A percentile compares a stretch with the other conserved stretches of the same genome.
These are phyloP conservation scores for Actenoides hombroni DNA, from an alignment of 2,113 vertebrate species.

Conservation along the genomic window DNA sequence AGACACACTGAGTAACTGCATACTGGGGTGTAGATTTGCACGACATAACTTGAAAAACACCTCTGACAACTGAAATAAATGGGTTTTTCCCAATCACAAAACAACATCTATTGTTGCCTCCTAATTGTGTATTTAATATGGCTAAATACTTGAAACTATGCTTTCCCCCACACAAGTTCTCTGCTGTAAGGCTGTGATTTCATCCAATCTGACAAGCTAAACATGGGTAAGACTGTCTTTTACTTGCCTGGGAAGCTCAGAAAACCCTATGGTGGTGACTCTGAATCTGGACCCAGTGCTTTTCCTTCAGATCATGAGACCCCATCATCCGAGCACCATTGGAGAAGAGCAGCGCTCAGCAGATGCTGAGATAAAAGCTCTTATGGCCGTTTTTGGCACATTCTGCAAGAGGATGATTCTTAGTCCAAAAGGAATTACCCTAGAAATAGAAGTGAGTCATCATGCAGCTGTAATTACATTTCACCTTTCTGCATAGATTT, in stretches of 20 bases:
- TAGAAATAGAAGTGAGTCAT: constrained; percentile 23
- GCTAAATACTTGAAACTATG: background rate
- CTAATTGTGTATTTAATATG: background rate
- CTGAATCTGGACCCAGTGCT: background rate
- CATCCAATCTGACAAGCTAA: background rate
- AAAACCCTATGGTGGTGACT: background rate
- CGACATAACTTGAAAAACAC: background rate
- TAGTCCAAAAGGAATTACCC: background rate
- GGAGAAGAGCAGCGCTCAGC: background rate
- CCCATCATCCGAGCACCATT: background rate
- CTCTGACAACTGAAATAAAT: background rate
- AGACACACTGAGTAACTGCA: background rate
- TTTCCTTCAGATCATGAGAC: background rate
- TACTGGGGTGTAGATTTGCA: background rate
- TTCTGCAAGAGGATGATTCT: background rate
- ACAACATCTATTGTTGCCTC: background rate
- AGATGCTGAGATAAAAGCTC: background rate
- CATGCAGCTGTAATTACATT: constrained; percentile 5
- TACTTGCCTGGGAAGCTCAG: background rate
- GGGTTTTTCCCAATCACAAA: background rate
- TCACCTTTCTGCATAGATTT: background rate
- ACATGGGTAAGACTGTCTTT: background rate
- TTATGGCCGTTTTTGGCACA: background rate
- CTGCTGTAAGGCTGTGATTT: background rate
- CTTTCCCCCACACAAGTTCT: background rate